phyloP scores from a whole-genome alignment of 2,888 invertebrate genomes.

The Microdon myrmicae region DNA sequence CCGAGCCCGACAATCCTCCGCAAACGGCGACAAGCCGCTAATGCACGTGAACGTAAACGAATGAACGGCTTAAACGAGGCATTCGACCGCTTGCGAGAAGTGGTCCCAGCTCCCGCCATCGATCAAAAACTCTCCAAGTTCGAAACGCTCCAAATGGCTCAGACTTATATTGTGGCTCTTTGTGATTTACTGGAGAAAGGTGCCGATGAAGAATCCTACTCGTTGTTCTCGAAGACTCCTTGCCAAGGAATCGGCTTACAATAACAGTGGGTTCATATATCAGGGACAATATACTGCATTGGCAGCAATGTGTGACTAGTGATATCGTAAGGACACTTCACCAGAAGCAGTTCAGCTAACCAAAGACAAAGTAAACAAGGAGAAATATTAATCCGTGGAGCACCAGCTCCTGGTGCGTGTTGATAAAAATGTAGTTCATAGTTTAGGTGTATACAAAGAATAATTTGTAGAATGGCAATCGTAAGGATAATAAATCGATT shows the following conservation, averaged over 20 bases:
- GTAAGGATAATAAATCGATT: conserved; percentile 49
- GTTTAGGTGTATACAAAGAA: conserved; percentile 39
- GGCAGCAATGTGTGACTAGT: conserved; percentile 49
- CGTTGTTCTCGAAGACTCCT: conserved; percentile 42
- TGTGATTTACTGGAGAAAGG: conserved; percentile 72
- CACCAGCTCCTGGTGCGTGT: conserved; percentile 15
- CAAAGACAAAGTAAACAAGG: conserved; percentile 11
- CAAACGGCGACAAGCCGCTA: conserved; percentile 76
- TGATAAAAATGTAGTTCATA: conserved; percentile 43
- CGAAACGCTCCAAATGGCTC: conserved; percentile 83
- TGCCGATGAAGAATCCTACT: conserved; percentile 55
- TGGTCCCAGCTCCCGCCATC: conserved; percentile 77
- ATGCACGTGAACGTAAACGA: conserved; percentile 77
- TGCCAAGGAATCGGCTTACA: conserved; percentile 44
- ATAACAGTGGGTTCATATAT: conserved; percentile 13
- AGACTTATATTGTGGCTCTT: conserved; percentile 77
- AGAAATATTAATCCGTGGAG: background rate
- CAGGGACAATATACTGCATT: conserved; percentile 35
- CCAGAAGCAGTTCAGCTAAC: conserved; percentile 24
- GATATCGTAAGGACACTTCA: conserved; percentile 40
- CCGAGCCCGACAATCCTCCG: conserved; percentile 71
- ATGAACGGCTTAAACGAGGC: conserved; percentile 83
- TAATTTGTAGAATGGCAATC: conserved; percentile 45
- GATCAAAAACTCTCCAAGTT: conserved; percentile 81
- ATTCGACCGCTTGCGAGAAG: conserved; percentile 77